phyloP scores from a whole-genome alignment of 2,797 vertebrate species.

The Smutsia gigantea region DNA sequence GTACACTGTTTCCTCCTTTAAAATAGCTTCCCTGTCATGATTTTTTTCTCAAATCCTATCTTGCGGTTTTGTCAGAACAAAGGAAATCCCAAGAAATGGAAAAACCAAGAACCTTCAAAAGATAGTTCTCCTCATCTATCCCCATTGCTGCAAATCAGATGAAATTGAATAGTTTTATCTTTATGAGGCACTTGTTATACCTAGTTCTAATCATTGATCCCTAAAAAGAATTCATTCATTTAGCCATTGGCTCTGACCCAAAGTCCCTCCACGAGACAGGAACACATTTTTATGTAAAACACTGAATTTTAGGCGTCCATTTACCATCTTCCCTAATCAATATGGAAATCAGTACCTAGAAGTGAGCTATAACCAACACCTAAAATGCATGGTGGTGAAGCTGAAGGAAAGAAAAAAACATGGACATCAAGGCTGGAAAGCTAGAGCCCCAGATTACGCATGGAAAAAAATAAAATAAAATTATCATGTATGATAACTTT shows the following conservation, averaged over 20 bases:
- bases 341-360: background rate
- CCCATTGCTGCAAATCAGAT: no score
- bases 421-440: background rate
- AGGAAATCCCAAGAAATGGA: no score
- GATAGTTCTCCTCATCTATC: no score
- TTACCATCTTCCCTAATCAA: background rate
- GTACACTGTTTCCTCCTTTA: no score
- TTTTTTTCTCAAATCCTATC: no score
- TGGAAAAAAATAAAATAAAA: background rate
- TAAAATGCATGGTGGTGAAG: background rate
- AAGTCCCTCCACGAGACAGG: background rate
- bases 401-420: background rate
- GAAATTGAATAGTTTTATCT: no score
- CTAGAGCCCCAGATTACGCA: background rate
- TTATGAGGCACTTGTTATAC: no score
- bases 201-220: no score
- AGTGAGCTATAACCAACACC: background rate
- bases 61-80: no score
- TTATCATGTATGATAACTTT: background rate
- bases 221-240: background rate
- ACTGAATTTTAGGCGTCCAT: background rate
- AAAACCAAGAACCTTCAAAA: no score
- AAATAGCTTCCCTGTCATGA: no score
- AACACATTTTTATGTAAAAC: background rate
- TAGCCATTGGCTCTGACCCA: background rate